phyloP scores from a whole-genome alignment of 2,797 vertebrate species.

The Sciaenops ocellatus region DNA sequence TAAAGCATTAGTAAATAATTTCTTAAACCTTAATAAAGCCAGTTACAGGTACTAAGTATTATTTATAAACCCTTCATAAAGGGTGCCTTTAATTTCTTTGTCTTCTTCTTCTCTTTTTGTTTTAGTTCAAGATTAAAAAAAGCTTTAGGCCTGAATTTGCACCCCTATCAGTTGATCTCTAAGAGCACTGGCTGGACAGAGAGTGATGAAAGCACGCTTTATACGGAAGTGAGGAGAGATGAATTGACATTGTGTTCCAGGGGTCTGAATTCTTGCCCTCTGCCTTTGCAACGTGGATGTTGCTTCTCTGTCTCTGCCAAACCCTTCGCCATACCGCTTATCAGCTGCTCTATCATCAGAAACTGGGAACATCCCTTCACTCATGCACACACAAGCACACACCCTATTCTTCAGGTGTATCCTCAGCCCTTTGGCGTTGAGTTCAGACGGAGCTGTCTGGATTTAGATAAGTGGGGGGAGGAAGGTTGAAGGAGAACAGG shows the following conservation, averaged over 20 bases:
- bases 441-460: constrained; percentile 76
- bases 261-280: constrained; percentile 69
- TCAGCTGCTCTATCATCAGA: constrained; percentile 72
- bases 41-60: not conserved
- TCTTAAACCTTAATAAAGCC: not conserved
- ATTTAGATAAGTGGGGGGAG: constrained; percentile 52
- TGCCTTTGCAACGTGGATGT: constrained; percentile 51
- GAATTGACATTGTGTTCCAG: constrained; percentile 51
- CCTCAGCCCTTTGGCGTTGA: constrained; percentile 63
- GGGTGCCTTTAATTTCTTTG: not conserved
- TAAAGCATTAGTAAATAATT: constrained; percentile 4
- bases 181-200: constrained; percentile 34
- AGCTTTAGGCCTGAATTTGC: constrained; percentile 12
- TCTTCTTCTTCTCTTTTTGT: not conserved
- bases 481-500: constrained; percentile 51
- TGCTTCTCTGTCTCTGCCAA: constrained; percentile 58
- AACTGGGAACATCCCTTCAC: constrained; percentile 57
- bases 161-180: constrained; percentile 55
- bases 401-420: constrained; percentile 67
- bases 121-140: not conserved
- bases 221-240: constrained; percentile 79
- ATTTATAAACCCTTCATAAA: not conserved
- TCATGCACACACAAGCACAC: constrained; percentile 49
- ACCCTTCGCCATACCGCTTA: constrained; percentile 48
- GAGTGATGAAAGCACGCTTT: constrained; percentile 60